Percentiles rank a stretch among this genome's conserved stretches.
Evolutionary conservation across 2,113 vertebrate genomes (phyloP).

Genomic region (Myrmecophaga tridactyla): DNA sequence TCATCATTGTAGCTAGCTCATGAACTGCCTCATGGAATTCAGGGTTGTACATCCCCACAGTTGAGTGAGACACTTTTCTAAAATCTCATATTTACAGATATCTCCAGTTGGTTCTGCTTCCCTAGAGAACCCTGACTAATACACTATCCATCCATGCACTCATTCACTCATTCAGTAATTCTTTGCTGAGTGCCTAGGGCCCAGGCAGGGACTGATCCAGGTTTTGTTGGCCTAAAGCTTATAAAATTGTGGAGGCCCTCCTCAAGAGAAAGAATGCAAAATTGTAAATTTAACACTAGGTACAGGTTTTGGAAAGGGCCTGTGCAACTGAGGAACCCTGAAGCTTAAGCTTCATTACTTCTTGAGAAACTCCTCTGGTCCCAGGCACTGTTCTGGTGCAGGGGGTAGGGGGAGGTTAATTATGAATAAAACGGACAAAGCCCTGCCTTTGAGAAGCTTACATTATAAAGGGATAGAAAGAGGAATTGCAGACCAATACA

Average conservation of each 20-base stretch:
- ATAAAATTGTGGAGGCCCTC: not conserved
- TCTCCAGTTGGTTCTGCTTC: too few relatives aligned
- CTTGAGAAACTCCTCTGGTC: not conserved
- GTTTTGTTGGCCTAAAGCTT: not conserved
- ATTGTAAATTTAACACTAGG: not conserved
- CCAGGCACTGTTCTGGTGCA: not conserved
- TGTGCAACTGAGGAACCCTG: too few relatives aligned
- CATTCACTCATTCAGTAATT: not conserved
- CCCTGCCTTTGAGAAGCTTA: not conserved
- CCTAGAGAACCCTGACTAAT: too few relatives aligned
- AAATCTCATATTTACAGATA: too few relatives aligned
- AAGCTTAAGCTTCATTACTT: not conserved
- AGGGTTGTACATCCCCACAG: too few relatives aligned
- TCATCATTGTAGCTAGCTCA: too few relatives aligned
- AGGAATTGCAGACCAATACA: not conserved
- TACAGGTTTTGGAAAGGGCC: not conserved
- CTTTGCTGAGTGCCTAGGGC: not conserved
- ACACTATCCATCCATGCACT: not conserved
- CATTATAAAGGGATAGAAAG: not conserved
- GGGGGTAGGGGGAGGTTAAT: not conserved
- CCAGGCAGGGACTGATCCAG: not conserved
- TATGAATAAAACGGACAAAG: not conserved
- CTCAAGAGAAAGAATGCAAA: not conserved
- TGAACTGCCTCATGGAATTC: too few relatives aligned
- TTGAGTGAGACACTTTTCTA: too few relatives aligned